Percentiles rank a stretch among this genome's conserved stretches.
These are phyloP conservation scores for Epizoanthus rinbou DNA, from an alignment of 92 coral and sea anemone species.

Conservation along the genomic window DNA sequence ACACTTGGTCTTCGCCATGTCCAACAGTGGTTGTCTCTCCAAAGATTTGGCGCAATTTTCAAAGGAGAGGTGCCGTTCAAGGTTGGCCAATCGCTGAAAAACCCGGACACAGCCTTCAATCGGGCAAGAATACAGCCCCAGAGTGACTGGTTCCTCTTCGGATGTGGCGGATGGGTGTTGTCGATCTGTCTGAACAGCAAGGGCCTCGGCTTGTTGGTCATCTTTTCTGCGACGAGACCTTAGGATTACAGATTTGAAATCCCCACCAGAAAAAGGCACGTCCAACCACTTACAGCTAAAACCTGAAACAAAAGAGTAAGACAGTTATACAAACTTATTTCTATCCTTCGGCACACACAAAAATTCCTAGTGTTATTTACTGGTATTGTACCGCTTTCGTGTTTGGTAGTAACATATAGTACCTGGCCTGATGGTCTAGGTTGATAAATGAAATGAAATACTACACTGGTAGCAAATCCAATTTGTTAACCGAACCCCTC, in stretches of 20 bases:
- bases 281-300: neutral
- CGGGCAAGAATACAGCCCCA: constrained; percentile 35
- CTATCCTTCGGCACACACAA: no score
- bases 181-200: neutral
- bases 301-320: neutral
- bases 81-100: neutral
- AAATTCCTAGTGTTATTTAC: no score
- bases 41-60: neutral
- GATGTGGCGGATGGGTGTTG: constrained; percentile 29
- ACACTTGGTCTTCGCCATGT: neutral
- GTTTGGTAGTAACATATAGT: no score
- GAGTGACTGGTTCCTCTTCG: constrained; percentile 6
- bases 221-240: neutral
- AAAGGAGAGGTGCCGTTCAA: constrained; percentile 20
- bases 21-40: constrained; percentile 19
- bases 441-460: no score
- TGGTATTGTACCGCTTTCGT: no score
- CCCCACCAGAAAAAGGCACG: constrained; percentile 33
- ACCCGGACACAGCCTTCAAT: neutral
- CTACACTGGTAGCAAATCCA: no score
- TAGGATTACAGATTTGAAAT: constrained; percentile 18
- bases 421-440: no score
- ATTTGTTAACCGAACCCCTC: no score
- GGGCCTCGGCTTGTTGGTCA: no score
- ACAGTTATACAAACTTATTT: no score